Evolutionary conservation across 2,888 invertebrate genomes (phyloP).

Genomic region (Pilophorus perplexus): DNA sequence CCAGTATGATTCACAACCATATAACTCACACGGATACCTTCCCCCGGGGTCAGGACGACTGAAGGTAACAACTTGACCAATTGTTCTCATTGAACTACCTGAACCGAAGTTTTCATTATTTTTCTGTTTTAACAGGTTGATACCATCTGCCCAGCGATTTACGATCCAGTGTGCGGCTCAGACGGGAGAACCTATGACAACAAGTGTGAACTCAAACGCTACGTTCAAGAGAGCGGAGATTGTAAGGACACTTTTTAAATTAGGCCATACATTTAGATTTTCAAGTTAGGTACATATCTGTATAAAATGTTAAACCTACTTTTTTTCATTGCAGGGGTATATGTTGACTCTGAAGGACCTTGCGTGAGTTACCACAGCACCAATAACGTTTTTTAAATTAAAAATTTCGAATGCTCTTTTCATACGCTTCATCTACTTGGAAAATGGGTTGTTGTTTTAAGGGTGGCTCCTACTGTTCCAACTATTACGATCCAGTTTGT

Average conservation of each 20-base stretch:
- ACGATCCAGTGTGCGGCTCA: conserved; percentile 13
- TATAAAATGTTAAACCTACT: too few species aligned
- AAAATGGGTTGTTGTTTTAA: too few species aligned
- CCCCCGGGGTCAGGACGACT: too few species aligned
- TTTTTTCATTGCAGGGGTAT: not conserved
- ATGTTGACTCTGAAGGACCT: not conserved
- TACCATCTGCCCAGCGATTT: not conserved
- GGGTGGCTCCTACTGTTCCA: not conserved
- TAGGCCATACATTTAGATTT: too few species aligned
- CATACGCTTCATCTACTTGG: not conserved
- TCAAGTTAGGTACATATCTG: too few species aligned
- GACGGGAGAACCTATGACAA: conserved; percentile 1
- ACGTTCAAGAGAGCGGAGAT: too few species aligned
- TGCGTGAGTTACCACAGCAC: not conserved
- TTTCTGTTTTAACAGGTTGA: too few species aligned
- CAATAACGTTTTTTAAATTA: not conserved
- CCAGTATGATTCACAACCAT: too few species aligned
- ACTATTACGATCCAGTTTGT: conserved; percentile 14
- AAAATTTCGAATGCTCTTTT: not conserved
- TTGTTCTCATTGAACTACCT: too few species aligned
- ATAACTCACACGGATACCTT: too few species aligned
- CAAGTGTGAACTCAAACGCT: not conserved
- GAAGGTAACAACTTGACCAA: too few species aligned
- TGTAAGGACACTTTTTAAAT: not conserved
- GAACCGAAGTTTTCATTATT: too few species aligned